Evolutionary conservation across 2,797 vertebrate genomes (phyloP).

Genomic region (Salmo trutta): DNA sequence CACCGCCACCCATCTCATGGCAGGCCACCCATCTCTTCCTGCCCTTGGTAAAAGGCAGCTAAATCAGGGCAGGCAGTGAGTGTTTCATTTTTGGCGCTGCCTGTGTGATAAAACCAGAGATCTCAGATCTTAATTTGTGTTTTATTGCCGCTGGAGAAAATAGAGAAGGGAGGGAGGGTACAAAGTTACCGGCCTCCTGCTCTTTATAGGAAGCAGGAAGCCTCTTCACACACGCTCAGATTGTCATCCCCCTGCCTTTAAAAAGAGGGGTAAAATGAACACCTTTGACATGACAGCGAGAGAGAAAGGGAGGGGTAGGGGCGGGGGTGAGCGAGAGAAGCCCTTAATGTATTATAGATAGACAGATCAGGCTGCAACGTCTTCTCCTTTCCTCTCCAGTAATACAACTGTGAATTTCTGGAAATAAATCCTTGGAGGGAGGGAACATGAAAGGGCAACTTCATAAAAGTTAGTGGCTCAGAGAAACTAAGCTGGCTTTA

Average conservation of each 20-base stretch:
- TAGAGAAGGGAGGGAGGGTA: neutral
- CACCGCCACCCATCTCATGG: constrained; percentile 38
- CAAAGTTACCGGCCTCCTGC: neutral
- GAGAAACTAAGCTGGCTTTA: constrained; percentile 14
- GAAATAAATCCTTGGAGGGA: constrained; percentile 19
- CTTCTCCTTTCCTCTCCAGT: constrained; percentile 4
- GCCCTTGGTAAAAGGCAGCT: constrained; percentile 3
- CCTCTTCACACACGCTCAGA: neutral
- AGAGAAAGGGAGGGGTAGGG: constrained; percentile 5
- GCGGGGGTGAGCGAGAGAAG: neutral
- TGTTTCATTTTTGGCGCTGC: constrained; percentile 24
- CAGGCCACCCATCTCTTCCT: constrained; percentile 40
- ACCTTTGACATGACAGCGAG: neutral
- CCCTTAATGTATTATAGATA: constrained; percentile 7
- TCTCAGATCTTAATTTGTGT: constrained; percentile 2
- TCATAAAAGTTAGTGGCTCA: constrained; percentile 20
- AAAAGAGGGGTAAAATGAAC: neutral
- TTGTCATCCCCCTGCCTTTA: neutral
- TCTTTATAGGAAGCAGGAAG: neutral
- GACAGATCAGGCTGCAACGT: constrained; percentile 1
- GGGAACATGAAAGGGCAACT: constrained; percentile 10
- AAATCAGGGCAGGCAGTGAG: constrained; percentile 25
- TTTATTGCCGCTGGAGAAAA: constrained; percentile 1
- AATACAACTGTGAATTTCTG: constrained; percentile 26
- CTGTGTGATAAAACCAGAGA: constrained; percentile 1